Evolutionary conservation across 2,888 invertebrate genomes (phyloP).

Genomic region (Rhodophaea formosa): DNA sequence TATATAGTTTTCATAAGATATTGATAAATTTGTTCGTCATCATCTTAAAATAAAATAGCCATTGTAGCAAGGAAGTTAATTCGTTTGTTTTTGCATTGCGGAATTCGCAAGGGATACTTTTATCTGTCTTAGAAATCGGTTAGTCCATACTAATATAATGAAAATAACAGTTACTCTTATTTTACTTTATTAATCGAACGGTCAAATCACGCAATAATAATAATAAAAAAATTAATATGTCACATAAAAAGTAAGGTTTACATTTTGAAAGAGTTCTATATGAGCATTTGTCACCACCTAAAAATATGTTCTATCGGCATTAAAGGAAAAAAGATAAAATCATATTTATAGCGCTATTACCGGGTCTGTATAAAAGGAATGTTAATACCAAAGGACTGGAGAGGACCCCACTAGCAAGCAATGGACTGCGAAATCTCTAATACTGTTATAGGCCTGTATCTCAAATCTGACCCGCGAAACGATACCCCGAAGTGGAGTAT

Average conservation of each 20-base stretch:
- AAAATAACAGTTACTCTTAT: too few species aligned
- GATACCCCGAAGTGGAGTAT: background rate
- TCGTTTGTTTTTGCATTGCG: too few species aligned
- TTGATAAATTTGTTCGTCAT: background rate
- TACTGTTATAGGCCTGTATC: conserved; percentile 22
- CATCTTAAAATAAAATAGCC: too few species aligned
- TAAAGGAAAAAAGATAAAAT: conserved; percentile 29
- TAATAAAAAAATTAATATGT: too few species aligned
- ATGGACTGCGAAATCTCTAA: conserved; percentile 31
- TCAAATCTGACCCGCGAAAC: conserved; percentile 3
- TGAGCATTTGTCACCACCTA: conserved; percentile 22
- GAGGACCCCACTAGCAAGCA: conserved; percentile 26
- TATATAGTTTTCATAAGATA: background rate
- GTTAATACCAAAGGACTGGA: conserved; percentile 27
- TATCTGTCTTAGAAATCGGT: too few species aligned
- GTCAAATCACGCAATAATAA: too few species aligned
- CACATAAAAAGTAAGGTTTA: background rate
- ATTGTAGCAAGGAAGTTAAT: too few species aligned
- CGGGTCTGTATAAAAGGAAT: conserved; percentile 27
- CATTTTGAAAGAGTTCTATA: background rate
- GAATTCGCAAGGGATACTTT: too few species aligned
- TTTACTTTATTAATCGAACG: too few species aligned
- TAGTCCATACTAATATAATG: too few species aligned
- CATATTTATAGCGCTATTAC: conserved; percentile 31
- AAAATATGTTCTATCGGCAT: conserved; percentile 20